Conservation (phyloP, 2,888 invertebrate species). For the Dynastes tityus region DNA sequence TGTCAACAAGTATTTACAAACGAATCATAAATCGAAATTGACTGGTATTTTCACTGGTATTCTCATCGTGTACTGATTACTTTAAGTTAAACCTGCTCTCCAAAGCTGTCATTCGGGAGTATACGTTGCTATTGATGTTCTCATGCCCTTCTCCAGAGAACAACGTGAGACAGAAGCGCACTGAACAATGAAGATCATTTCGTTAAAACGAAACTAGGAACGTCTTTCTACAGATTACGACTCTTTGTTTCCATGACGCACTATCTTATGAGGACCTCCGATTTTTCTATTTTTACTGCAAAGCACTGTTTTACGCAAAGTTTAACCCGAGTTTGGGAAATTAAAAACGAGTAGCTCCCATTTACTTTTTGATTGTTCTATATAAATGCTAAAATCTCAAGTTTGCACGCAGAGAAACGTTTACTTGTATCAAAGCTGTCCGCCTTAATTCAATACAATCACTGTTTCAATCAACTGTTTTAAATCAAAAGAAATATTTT, state of each 20-base stretch:
- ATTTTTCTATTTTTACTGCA: not conserved
- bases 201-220: constrained; percentile 9
- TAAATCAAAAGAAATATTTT: too few relatives aligned
- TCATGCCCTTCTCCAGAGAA: too few relatives aligned
- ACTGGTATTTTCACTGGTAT: not conserved
- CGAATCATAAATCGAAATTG: not conserved
- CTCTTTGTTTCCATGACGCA: not conserved
- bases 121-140: too few relatives aligned
- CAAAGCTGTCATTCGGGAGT: too few relatives aligned
- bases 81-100: constrained; percentile 3
- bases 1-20: not conserved
- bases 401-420: not conserved
- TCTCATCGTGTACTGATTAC: constrained; percentile 38
- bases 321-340: constrained; percentile 4
- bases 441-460: too few relatives aligned
- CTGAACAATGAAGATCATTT: constrained; percentile 16
- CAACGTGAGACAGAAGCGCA: not conserved
- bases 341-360: not conserved
- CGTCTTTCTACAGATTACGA: not conserved
- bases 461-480: too few relatives aligned
- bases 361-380: not conserved
- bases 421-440: too few relatives aligned
- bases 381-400: not conserved
- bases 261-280: not conserved
- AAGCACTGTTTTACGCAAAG: not conserved